These are phyloP conservation scores for Steinernema hermaphroditum DNA, from an alignment of 2,888 invertebrate species.

Conservation along the genomic window DNA sequence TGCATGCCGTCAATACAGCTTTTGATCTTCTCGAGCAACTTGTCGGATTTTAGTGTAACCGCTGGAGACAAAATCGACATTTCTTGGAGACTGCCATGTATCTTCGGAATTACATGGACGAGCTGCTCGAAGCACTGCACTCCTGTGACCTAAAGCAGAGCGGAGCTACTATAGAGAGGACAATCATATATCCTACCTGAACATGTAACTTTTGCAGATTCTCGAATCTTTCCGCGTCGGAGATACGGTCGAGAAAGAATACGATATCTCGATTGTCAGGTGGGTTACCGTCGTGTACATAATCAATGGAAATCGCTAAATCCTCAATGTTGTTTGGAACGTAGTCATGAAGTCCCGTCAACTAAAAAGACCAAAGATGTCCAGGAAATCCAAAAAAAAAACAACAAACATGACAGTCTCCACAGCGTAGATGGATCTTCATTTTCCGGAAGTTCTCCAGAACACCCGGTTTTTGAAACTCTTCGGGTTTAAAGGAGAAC, in stretches of 20 bases:
- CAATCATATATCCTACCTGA: background rate
- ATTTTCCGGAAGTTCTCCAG: background rate
- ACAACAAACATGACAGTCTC: background rate
- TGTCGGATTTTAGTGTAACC: background rate
- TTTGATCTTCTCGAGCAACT: background rate
- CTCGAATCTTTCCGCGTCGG: background rate
- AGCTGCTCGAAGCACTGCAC: background rate
- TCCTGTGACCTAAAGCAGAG: background rate
- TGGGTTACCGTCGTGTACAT: background rate
- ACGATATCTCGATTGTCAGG: background rate
- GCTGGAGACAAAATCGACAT: background rate
- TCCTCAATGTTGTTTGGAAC: background rate
- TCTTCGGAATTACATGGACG: background rate
- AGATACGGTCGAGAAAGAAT: background rate
- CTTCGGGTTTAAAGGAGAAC: constrained; percentile 15
- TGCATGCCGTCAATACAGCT: background rate
- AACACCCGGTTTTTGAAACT: background rate
- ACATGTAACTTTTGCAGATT: background rate
- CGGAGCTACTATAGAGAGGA: background rate
- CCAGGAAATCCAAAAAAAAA: background rate
- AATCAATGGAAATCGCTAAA: background rate
- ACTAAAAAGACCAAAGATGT: background rate
- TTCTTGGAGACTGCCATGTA: background rate
- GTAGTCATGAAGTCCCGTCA: background rate
- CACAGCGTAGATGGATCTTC: background rate